These are phyloP conservation scores for Eupithecia insigniata DNA, from an alignment of 2,888 invertebrate species.

Conservation along the genomic window DNA sequence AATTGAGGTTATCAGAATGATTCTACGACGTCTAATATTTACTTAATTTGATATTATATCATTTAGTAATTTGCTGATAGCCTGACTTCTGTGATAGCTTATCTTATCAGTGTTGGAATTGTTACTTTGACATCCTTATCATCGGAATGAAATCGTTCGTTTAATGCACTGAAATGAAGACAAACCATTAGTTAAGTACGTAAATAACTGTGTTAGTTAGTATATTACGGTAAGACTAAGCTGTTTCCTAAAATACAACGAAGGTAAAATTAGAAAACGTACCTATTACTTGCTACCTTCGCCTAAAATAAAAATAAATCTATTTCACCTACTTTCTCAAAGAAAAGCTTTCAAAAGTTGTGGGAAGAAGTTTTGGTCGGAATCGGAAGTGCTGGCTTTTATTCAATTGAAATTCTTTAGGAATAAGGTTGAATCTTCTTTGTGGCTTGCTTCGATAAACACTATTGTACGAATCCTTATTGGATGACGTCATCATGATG, in stretches of 20 bases:
- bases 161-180: constrained; percentile 13
- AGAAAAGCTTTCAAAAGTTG: constrained; percentile 42
- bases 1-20: constrained; percentile 1
- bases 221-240: too few relatives aligned
- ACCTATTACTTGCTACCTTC: constrained; percentile 1
- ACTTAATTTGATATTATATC: constrained; percentile 21
- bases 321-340: constrained; percentile 34
- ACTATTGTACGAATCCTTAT: constrained; percentile 1
- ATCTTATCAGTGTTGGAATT: constrained; percentile 33
- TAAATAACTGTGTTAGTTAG: too few relatives aligned
- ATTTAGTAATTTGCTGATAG: constrained; percentile 31
- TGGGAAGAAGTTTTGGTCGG: constrained; percentile 39
- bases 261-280: constrained; percentile 13
- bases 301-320: constrained; percentile 32
- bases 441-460: constrained; percentile 3
- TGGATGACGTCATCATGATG: constrained; percentile 3
- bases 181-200: background rate
- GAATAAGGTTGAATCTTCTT: constrained; percentile 9
- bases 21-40: constrained; percentile 4
- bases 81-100: constrained; percentile 29
- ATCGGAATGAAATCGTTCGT: constrained; percentile 20
- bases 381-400: constrained; percentile 33
- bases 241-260: background rate
- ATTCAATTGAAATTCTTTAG: constrained; percentile 30
- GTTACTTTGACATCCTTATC: constrained; percentile 31